Percentiles rank a stretch among this genome's conserved stretches.
Conservation (phyloP, 2,797 vertebrate species). For the Cyclura pinguis region DNA sequence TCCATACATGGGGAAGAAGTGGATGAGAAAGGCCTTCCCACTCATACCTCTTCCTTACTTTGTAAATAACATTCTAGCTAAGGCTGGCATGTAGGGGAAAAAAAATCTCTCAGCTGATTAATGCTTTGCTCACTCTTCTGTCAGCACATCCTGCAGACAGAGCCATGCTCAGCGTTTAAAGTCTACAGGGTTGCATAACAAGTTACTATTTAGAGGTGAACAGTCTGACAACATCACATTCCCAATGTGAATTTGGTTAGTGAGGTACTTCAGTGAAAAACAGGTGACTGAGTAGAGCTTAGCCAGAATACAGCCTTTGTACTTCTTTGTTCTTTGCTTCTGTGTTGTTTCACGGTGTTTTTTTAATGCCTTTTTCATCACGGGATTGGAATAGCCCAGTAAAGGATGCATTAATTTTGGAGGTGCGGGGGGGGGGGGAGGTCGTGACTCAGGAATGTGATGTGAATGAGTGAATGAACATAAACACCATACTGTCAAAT, state of each 20-base stretch:
- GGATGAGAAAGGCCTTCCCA: constrained; percentile 30
- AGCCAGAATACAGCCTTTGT: background rate
- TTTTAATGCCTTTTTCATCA: background rate
- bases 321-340: background rate
- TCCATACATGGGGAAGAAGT: constrained; percentile 74
- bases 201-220: constrained; percentile 24
- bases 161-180: constrained; percentile 7
- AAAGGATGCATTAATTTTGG: background rate
- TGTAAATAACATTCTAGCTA: constrained; percentile 76
- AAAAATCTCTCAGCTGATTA: constrained; percentile 52
- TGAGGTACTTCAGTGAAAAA: background rate
- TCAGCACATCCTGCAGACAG: background rate
- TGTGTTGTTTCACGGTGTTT: background rate
- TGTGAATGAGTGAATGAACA: background rate
- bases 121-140: background rate
- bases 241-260: constrained; percentile 3
- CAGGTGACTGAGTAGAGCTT: background rate
- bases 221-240: background rate
- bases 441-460: too few relatives aligned
- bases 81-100: constrained; percentile 53
- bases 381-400: background rate
- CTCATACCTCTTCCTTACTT: constrained; percentile 60
- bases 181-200: constrained; percentile 30
- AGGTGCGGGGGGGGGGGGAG: too few relatives aligned
- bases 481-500: background rate